Base-by-base conservation (phyloP, 1,140 invertebrate species). In the Drosophila hydei region DNA sequence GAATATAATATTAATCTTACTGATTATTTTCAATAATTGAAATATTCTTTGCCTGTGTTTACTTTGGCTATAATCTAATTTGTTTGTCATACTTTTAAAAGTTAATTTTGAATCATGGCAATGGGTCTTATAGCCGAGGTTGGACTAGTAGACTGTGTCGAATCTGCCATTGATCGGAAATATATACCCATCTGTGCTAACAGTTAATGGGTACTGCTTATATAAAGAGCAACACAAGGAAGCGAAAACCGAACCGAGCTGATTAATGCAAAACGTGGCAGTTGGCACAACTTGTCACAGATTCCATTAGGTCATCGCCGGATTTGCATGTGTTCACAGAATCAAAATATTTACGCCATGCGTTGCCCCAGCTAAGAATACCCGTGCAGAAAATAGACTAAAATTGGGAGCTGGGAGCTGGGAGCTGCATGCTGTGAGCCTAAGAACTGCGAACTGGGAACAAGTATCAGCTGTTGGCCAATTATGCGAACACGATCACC, bases 231-330 rank as follows among this genome's bases (percentile, higher is more conserved):
- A 14, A 27, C 56, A 55, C 18, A 54, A 40, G 33, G 40, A 27
- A 23, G 21, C 65, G n/a, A 65, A 59, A 63, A 60, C 33, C 40
- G 38, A 51, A 85, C 68, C 60, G 23, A 71, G 73, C 81, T 87
- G 81, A 81, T 85, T 80, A 87, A 87, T 87, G 71, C 81, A 81
- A 81, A 88, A 70, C 55, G 55, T 65, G 63, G 60, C 78, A 87
- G 78, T 85, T 87, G 81, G 75, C 83, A 72, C 78, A 68, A 78
- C 67, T 87, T 87, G 81, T 83, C 83, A 88, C 78, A 79, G 75
- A 72, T 83, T 81, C 78, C 72, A 87, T 87, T 87, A 87, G 83
- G 83, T 88, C 78, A 87, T 88, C 83, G 72, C 72, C 75, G 40
- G 33, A 87, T 84, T 84, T 84, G 78, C 80, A 77, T 84, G 74